phyloP scores from a whole-genome alignment of 2,113 vertebrate species.

The Pseudonaja textilis region DNA sequence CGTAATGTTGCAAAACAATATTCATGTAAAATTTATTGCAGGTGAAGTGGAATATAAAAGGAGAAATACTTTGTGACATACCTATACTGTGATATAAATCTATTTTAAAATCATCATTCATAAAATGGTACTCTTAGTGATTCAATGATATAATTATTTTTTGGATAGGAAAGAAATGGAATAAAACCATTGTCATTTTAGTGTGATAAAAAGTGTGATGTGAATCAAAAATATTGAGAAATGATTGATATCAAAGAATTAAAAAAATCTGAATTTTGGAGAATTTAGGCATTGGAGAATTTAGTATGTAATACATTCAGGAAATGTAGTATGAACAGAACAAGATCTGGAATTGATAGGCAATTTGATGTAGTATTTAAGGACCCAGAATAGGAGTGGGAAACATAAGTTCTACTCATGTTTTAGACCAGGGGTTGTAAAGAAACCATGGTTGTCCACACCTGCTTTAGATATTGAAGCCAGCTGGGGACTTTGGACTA shows the following conservation, averaged over 20 bases:
- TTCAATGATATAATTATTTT: constrained; percentile 8
- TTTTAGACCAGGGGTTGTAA: not conserved
- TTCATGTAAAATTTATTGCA: not conserved
- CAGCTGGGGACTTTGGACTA: not conserved
- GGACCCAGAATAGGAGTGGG: not conserved
- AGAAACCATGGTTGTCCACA: not conserved
- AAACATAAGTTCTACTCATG: not conserved
- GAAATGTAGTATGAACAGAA: not conserved
- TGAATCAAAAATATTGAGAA: not conserved
- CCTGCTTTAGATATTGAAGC: not conserved
- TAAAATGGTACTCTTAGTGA: not conserved
- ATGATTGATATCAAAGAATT: not conserved
- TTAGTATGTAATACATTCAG: not conserved
- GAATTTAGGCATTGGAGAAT: not conserved
- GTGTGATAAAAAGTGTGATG: not conserved
- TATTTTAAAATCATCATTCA: not conserved
- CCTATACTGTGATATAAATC: not conserved
- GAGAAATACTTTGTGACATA: not conserved
- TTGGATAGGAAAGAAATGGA: not conserved
- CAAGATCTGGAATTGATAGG: not conserved
- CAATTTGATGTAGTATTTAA: not conserved
- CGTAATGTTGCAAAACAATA: not conserved
- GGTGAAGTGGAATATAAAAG: not conserved
- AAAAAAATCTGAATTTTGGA: not conserved
- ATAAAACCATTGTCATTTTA: not conserved